Base-by-base conservation (phyloP, 1,140 invertebrate species). In the Drosophila busckii region DNA sequence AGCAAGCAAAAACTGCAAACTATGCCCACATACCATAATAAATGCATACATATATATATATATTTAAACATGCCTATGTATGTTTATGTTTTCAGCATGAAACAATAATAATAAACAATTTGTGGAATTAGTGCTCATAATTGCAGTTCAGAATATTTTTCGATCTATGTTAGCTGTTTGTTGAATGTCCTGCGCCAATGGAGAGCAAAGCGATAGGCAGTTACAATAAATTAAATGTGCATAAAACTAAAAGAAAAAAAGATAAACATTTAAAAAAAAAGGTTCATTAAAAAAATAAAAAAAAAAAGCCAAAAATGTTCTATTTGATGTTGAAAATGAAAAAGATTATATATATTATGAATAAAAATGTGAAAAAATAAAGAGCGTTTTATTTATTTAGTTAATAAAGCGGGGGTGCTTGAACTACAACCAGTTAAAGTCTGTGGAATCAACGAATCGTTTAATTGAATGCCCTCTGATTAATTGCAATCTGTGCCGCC, bases 271-370 rank as follows among this genome's bases (percentile, higher is more conserved):
- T n/a, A n/a, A n/a, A n/a, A n/a, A n/a, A 60, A 37, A 13, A 26
- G 29, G 42, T 61, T 68, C 38, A 55, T 61, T 52, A 20, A 50
- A 48, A 50, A 70, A 28, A 49, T 28, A 28, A 26, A 55, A 42
- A 19, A 25, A 31, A 31, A 10, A 49, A 44, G 53, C 46, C 16
- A 31, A 23, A 50, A 75, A 73, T 78, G 73, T 78, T 78, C 73
- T 68, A 78, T 78, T 78, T 78, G 73, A 78, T 78, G 73, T 78
- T 78, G 66, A 17, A 80, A 80, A 68, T 64, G 49, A 80, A 23
- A 68, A 80, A 68, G 41, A 40, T 16, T 19, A 26, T 67, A 70
- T 50, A 34, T 58, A 45, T 32, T 9, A 73, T 48, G 48, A 53
- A 59, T 64, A 68, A 52, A 17, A 49, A 61, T 70, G 55, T 76